These are phyloP conservation scores for Regulus satrapa DNA, from an alignment of 2,113 vertebrate species.

Conservation along the genomic window DNA sequence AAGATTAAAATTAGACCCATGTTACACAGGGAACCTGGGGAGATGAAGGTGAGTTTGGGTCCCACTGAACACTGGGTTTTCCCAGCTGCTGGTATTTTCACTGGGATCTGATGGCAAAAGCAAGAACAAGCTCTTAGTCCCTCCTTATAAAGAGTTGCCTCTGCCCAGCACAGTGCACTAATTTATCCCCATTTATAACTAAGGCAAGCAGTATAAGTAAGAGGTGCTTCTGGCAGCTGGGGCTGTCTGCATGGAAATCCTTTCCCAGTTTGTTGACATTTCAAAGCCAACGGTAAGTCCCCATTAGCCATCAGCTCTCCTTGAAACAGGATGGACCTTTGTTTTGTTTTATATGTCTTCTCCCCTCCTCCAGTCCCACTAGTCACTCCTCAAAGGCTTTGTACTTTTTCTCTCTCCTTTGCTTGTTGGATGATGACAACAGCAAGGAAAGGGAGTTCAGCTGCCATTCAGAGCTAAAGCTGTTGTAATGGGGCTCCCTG, in stretches of 20 bases:
- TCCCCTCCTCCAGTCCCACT: neutral
- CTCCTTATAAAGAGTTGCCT: neutral
- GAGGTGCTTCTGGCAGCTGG: slow-evolving; percentile 59
- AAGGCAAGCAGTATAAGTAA: slow-evolving; percentile 5
- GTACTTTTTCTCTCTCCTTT: neutral
- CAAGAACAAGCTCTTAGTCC: neutral
- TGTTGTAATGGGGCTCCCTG: neutral
- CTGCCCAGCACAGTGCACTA: neutral
- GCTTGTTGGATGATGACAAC: neutral
- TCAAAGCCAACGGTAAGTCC: slow-evolving; percentile 45
- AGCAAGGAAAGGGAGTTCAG: neutral
- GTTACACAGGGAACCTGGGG: neutral
- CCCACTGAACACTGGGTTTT: neutral
- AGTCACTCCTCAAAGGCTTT: neutral
- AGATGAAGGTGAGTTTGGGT: neutral
- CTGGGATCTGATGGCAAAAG: neutral
- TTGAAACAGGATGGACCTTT: neutral
- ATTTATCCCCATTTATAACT: neutral
- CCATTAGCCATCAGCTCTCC: neutral
- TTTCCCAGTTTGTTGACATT: slow-evolving; percentile 61
- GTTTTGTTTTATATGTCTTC: neutral
- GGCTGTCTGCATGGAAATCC: slow-evolving; percentile 50
- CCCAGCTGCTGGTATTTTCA: slow-evolving; percentile 2
- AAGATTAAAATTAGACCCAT: neutral
- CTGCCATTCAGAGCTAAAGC: neutral